phyloP scores from a whole-genome alignment of 2,113 vertebrate species.

The Scortum barcoo region DNA sequence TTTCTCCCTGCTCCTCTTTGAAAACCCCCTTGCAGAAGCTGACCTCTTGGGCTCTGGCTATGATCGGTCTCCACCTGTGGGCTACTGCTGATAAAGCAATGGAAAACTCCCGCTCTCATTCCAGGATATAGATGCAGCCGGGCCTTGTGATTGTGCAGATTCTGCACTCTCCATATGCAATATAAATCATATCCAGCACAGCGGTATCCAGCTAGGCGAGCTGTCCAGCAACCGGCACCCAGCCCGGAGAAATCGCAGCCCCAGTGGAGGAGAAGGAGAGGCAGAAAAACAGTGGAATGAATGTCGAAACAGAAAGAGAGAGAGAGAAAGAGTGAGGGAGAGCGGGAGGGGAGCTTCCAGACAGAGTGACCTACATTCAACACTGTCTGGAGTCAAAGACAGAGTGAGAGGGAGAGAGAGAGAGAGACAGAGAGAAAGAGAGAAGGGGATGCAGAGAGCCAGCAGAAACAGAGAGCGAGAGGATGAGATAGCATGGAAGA shows the following conservation, averaged over 20 bases:
- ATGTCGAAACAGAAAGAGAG: constrained; percentile 9
- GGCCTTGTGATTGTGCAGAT: constrained; percentile 74
- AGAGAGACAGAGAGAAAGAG: constrained; percentile 7
- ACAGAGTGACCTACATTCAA: constrained; percentile 81
- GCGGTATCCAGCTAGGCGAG: constrained; percentile 57
- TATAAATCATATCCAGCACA: constrained; percentile 68
- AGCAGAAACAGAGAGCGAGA: constrained; percentile 29
- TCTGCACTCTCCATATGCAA: constrained; percentile 54
- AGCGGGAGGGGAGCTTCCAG: constrained; percentile 69
- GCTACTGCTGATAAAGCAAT: constrained; percentile 53
- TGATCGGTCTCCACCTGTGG: constrained; percentile 41
- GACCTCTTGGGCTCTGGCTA: constrained; percentile 61
- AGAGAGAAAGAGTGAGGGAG: constrained; percentile 50
- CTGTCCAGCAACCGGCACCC: constrained; percentile 62
- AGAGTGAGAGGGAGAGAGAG: constrained; percentile 51
- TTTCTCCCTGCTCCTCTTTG: constrained; percentile 48
- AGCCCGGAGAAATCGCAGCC: constrained; percentile 63
- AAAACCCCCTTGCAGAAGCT: constrained; percentile 53
- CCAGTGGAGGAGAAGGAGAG: constrained; percentile 60
- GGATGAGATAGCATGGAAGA: constrained; percentile 46
- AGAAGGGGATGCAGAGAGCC: constrained; percentile 10
- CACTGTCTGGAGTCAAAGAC: constrained; percentile 73
- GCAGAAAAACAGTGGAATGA: constrained; percentile 40
- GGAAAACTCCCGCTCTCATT: constrained; percentile 59
- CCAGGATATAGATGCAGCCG: constrained; percentile 68